Percentiles rank a stretch among this genome's conserved stretches.
These are phyloP conservation scores for Drosophila ercepeae DNA, from an alignment of 1,140 invertebrate species.

Conservation along the genomic window DNA sequence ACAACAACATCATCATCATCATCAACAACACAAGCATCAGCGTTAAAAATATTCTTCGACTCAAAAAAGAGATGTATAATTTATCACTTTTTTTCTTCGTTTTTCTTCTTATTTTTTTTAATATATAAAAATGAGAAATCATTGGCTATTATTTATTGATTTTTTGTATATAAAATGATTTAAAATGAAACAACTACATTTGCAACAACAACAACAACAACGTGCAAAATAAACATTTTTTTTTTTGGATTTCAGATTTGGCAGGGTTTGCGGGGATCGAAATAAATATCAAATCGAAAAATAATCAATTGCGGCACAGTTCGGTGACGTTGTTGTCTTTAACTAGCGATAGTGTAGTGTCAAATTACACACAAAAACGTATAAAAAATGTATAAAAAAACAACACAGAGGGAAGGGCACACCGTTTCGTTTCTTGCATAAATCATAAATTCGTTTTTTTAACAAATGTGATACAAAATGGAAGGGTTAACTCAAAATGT, in stretches of 20 bases:
- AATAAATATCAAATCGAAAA: slow-evolving; percentile 10
- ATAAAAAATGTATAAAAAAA: slow-evolving; percentile 6
- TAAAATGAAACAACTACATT: slow-evolving; percentile 39
- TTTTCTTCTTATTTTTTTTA: too few relatives aligned
- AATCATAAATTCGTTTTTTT: slow-evolving; percentile 5
- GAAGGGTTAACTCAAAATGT: slow-evolving; percentile 28
- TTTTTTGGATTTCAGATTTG: not conserved
- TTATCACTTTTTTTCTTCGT: slow-evolving; percentile 14
- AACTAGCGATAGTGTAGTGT: not conserved
- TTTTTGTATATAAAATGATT: slow-evolving; percentile 12
- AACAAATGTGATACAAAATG: slow-evolving; percentile 2
- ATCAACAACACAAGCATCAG: slow-evolving; percentile 80
- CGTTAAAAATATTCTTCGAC: slow-evolving; percentile 40
- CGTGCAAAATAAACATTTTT: slow-evolving; percentile 62
- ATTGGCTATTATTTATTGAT: not conserved
- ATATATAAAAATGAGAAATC: slow-evolving; percentile 7
- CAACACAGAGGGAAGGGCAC: slow-evolving; percentile 8
- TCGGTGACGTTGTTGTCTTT: not conserved
- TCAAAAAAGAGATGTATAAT: slow-evolving; percentile 23
- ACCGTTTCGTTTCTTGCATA: slow-evolving; percentile 10
- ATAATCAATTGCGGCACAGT: slow-evolving; percentile 1
- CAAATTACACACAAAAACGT: not conserved
- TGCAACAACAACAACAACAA: slow-evolving; percentile 72
- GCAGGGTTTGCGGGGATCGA: not conserved
- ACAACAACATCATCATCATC: slow-evolving; percentile 78